Conservation (phyloP, 2,113 vertebrate genomes). For the Lutjanus erythropterus region DNA sequence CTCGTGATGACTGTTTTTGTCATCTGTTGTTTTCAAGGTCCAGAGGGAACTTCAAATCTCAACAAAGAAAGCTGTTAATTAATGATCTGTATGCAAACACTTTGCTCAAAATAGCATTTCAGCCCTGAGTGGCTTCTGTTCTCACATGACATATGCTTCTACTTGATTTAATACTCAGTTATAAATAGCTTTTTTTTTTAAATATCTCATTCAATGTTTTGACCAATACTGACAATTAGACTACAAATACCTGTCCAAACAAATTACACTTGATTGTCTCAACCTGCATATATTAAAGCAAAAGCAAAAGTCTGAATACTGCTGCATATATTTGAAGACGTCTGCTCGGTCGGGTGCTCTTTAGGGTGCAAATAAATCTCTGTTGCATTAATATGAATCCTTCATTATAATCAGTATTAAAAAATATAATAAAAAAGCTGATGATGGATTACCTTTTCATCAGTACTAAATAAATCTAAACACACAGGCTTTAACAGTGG, state of each 20-base stretch:
- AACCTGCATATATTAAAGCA: background rate
- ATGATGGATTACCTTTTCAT: conserved; percentile 15
- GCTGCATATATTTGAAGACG: background rate
- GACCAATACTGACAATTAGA: too few relatives aligned
- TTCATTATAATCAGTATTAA: background rate
- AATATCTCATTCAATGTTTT: background rate
- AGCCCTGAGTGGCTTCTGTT: background rate
- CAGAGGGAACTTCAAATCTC: background rate
- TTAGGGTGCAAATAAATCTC: background rate
- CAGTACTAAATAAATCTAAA: background rate
- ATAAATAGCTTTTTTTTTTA: background rate
- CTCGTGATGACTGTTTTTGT: background rate
- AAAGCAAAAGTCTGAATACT: background rate
- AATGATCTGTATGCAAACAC: background rate
- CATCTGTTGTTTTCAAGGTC: background rate
- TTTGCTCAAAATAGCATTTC: background rate
- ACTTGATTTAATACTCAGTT: background rate
- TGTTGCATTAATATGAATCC: background rate
- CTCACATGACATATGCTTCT: background rate
- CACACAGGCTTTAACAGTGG: background rate
- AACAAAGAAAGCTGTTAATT: background rate
- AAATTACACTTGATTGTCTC: background rate
- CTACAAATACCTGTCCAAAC: background rate
- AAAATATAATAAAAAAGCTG: background rate
- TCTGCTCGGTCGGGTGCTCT: background rate